A percentile compares a stretch with the other conserved stretches of the same genome.
Evolutionary conservation across 2,888 invertebrate genomes (phyloP).

Genomic region (Stenotaenia linearis): DNA sequence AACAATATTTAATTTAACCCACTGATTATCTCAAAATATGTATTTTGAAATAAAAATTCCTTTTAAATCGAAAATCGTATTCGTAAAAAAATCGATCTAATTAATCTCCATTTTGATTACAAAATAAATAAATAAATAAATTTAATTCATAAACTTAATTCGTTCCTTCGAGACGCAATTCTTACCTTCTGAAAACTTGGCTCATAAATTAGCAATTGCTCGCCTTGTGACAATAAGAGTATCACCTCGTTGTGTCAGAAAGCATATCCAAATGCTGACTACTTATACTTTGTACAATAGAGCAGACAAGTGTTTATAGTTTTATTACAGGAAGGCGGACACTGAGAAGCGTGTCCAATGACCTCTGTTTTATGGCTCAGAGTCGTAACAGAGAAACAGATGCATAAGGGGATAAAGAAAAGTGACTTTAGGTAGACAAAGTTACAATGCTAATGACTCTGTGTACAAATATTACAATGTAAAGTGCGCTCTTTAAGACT

Average conservation of each 20-base stretch:
- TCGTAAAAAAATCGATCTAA: too few species aligned
- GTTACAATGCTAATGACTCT: background rate
- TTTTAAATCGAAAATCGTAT: too few species aligned
- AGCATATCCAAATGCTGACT: slow-evolving; percentile 24
- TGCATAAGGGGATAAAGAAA: slow-evolving; percentile 21
- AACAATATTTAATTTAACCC: too few species aligned
- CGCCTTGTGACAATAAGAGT: background rate
- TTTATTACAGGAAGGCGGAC: slow-evolving; percentile 31
- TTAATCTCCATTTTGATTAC: too few species aligned
- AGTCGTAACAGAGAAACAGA: slow-evolving; percentile 4
- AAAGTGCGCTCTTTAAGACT: background rate
- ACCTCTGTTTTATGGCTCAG: slow-evolving; percentile 30
- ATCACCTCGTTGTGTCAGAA: background rate
- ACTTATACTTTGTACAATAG: background rate
- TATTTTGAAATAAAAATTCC: too few species aligned
- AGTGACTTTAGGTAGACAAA: background rate
- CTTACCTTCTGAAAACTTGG: background rate
- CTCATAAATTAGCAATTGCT: background rate
- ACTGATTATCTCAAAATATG: too few species aligned
- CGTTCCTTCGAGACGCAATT: background rate
- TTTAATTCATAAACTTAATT: too few species aligned
- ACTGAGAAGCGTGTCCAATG: slow-evolving; percentile 31
- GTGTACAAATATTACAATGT: background rate
- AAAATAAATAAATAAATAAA: too few species aligned
- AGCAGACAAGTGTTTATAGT: slow-evolving; percentile 30